These are phyloP conservation scores for Sebastolobus alascanus DNA, from an alignment of 2,797 vertebrate species.

Conservation along the genomic window DNA sequence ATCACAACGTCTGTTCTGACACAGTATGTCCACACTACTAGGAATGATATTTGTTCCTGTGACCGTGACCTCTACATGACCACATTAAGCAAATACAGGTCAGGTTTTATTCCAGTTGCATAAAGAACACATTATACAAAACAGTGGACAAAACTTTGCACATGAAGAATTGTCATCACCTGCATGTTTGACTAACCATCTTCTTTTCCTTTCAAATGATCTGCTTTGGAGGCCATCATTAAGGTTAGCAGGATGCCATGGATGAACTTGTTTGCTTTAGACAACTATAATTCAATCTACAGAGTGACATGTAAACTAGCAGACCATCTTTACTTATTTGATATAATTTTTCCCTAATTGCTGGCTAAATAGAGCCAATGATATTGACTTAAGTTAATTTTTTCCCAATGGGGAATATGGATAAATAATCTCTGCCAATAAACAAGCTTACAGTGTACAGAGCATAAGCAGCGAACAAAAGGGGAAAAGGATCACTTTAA, in stretches of 20 bases:
- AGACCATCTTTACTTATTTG: background rate
- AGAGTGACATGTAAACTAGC: background rate
- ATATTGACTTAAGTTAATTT: constrained; percentile 7
- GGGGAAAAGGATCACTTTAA: constrained; percentile 55
- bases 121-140: constrained; percentile 67
- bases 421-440: constrained; percentile 38
- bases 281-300: background rate
- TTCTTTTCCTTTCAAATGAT: constrained; percentile 68
- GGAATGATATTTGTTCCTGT: constrained; percentile 28
- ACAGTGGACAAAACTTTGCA: constrained; percentile 7
- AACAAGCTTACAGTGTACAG: constrained; percentile 22
- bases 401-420: constrained; percentile 4
- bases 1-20: constrained; percentile 38
- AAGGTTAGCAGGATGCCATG: background rate
- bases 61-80: constrained; percentile 48
- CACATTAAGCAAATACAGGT: constrained; percentile 58
- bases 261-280: constrained; percentile 6
- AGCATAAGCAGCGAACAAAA: constrained; percentile 26
- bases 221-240: constrained; percentile 3
- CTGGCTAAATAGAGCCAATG: constrained; percentile 1
- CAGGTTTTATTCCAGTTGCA: constrained; percentile 42
- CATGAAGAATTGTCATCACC: constrained; percentile 21
- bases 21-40: constrained; percentile 19
- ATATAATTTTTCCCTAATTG: background rate
- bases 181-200: constrained; percentile 32